These are phyloP conservation scores for Tetramorium parvispinum DNA, from an alignment of 1,140 invertebrate genomes.

Conservation along the genomic window DNA sequence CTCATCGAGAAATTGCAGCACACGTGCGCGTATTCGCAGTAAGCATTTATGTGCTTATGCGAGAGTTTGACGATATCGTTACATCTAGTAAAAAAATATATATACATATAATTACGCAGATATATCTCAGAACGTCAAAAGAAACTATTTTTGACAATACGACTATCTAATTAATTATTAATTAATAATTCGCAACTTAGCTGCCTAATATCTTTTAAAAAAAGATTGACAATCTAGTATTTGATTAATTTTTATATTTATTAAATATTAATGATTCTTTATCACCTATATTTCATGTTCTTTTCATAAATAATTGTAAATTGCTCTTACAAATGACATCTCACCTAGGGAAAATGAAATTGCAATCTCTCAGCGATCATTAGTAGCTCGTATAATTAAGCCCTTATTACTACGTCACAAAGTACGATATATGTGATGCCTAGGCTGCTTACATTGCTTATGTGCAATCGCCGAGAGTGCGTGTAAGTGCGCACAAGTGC, in stretches of 20 bases:
- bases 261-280: not conserved
- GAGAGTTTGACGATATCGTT: conserved; percentile 18
- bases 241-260: not conserved
- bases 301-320: not conserved
- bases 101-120: not conserved
- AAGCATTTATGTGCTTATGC: conserved; percentile 16
- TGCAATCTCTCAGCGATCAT: conserved; percentile 47
- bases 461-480: conserved; percentile 15
- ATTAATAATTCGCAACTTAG: not conserved
- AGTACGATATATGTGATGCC: not conserved
- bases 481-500: conserved; percentile 14
- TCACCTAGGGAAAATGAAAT: conserved; percentile 26
- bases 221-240: not conserved
- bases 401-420: conserved; percentile 37
- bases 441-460: not conserved
- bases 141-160: not conserved
- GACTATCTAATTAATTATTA: not conserved
- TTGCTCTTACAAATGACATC: not conserved
- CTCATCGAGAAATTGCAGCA: conserved; percentile 16
- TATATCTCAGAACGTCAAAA: not conserved
- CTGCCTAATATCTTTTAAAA: not conserved
- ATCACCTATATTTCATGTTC: not conserved
- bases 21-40: conserved; percentile 17
- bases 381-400: conserved; percentile 52
- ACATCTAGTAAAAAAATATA: not conserved